Conservation (phyloP, 2,113 vertebrate genomes). For the Amphilophus citrinellus region DNA sequence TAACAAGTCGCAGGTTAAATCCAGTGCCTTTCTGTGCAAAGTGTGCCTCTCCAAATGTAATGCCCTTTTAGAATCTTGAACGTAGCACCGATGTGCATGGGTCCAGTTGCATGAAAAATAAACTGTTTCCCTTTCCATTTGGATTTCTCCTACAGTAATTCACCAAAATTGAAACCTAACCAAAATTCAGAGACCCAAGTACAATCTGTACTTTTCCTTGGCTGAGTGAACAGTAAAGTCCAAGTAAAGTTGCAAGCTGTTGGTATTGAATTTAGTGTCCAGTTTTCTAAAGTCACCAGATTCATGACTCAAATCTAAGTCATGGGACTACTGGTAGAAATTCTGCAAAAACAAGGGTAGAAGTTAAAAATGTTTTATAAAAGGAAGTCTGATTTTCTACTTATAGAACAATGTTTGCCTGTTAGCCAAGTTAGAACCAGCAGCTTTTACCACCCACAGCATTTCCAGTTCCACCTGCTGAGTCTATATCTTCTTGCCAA, state of each 20-base stretch:
- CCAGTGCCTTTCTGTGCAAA: not conserved
- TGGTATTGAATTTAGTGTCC: not conserved
- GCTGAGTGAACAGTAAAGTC: not conserved
- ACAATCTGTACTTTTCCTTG: not conserved
- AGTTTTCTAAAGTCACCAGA: not conserved
- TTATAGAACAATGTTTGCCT: not conserved
- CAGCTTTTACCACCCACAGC: conserved; percentile 22
- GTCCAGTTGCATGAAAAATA: not conserved
- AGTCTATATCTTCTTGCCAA: conserved; percentile 6
- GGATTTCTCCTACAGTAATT: not conserved
- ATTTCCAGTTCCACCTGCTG: conserved; percentile 39
- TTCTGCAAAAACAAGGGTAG: not conserved
- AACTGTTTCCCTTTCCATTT: not conserved
- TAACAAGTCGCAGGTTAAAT: not conserved
- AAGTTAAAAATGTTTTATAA: not conserved
- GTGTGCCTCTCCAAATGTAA: not conserved
- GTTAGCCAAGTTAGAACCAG: conserved; percentile 1
- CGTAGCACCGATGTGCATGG: not conserved
- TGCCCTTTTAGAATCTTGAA: not conserved
- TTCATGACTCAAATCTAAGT: not conserved
- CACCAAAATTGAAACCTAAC: not conserved
- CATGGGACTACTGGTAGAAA: not conserved
- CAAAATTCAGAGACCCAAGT: not conserved
- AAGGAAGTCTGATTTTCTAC: conserved; percentile 1
- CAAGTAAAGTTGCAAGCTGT: not conserved